These are phyloP conservation scores for Poecilia wingei DNA, from an alignment of 2,797 vertebrate species.

Conservation along the genomic window DNA sequence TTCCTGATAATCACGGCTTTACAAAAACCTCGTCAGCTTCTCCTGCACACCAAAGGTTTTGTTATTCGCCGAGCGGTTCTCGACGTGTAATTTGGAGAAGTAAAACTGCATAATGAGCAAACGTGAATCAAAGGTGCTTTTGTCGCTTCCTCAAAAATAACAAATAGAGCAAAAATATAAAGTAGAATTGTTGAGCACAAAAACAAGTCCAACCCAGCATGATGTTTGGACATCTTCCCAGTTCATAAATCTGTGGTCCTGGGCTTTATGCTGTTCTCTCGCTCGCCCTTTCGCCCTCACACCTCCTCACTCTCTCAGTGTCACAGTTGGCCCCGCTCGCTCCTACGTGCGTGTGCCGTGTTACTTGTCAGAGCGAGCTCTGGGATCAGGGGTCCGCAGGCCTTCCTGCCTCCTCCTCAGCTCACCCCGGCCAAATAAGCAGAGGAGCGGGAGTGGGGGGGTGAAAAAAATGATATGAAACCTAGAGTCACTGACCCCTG, in stretches of 20 bases:
- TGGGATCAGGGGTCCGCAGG: constrained; percentile 45
- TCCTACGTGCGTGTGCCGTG: constrained; percentile 43
- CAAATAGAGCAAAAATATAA: not conserved
- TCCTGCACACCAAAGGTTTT: constrained; percentile 19
- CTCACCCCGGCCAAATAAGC: constrained; percentile 55
- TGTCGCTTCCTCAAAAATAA: constrained; percentile 25
- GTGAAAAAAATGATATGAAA: constrained; percentile 52
- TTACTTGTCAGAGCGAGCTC: constrained; percentile 56
- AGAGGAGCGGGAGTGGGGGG: constrained; percentile 39
- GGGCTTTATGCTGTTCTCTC: constrained; percentile 19
- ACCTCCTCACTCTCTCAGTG: constrained; percentile 36
- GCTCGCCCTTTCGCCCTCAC: constrained; percentile 53
- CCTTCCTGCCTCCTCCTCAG: constrained; percentile 43
- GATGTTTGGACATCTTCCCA: not conserved
- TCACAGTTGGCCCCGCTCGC: constrained; percentile 49
- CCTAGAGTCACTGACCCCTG: constrained; percentile 67
- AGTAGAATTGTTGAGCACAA: not conserved
- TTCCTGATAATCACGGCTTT: constrained; percentile 1
- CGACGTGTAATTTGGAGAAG: constrained; percentile 33
- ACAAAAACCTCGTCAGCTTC: constrained; percentile 16
- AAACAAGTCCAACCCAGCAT: not conserved
- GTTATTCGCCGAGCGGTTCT: not conserved
- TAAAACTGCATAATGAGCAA: constrained; percentile 45
- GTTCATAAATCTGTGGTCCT: not conserved
- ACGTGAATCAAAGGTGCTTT: constrained; percentile 6